Evolutionary conservation across 2,113 vertebrate genomes (phyloP), one percentile per base, ranked within the genome.

Genomic region (Bubo bubo): DNA sequence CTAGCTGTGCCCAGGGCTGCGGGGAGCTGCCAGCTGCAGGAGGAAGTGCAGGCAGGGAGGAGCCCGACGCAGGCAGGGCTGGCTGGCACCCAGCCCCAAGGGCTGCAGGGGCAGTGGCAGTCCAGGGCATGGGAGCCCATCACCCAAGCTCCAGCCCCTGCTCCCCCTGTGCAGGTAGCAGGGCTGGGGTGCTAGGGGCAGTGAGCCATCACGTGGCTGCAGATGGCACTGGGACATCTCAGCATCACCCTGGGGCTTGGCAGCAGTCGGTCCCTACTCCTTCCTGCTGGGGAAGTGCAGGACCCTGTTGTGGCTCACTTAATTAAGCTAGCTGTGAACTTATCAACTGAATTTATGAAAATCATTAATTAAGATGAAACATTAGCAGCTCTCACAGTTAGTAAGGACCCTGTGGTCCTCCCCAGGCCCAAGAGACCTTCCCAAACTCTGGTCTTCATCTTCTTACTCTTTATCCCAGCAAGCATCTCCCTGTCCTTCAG

Each of bases 21-120:
- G 26, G 76, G 72, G 34, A 70, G 68, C 76, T n/a, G 85, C 28
- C 55, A 17, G 59, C 8, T 4, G 39, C 68, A 30, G 74, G 47
- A 95, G 88, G 95, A 88, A 86, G 74, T 20, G 74, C 41, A 2
- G 56, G 76, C 64, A 52, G 93, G 94, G 92, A 66, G 95, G 94
- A 52, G 79, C 64, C 49, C 9, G 6, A 32, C 0, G 1, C 18
- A 14, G 87, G 73, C 81, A 21, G 56, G 52, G 56, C 82, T 21
- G 81, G 47, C 45, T 2, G 27, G 43, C 43, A 5, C 34, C 47
- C 47, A 47, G 66, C 37, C 16, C 39, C 7, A 5, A 12, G 13
- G 2, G 30, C 80, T 8, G 43, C 43, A 43, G 43, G 43, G 43
- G 43, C 43, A 45, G 43, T 16, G 16, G 43, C 43, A 45, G 16